These are phyloP conservation scores for Biston stratarius DNA, from an alignment of 2,888 invertebrate species.

Conservation along the genomic window DNA sequence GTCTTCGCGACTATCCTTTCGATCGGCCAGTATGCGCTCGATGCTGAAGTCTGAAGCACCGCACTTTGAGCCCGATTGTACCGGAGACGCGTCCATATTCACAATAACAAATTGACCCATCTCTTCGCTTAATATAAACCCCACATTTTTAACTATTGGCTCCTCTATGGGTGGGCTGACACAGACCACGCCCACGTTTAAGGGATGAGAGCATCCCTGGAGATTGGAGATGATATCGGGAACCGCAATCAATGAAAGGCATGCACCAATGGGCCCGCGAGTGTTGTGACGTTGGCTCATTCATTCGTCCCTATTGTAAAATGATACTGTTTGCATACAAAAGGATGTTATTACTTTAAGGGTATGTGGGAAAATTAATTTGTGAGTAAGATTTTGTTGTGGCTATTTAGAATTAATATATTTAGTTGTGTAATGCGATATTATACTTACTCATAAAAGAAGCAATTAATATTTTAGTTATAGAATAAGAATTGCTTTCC, in stretches of 20 bases:
- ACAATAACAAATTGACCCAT: slow-evolving; percentile 44
- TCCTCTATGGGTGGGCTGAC: slow-evolving; percentile 56
- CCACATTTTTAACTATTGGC: slow-evolving; percentile 18
- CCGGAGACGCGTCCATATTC: slow-evolving; percentile 70
- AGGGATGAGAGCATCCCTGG: slow-evolving; percentile 45
- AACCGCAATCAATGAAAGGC: slow-evolving; percentile 63
- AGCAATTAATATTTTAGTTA: slow-evolving; percentile 48
- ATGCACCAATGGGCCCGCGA: slow-evolving; percentile 70
- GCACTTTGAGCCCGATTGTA: slow-evolving; percentile 69
- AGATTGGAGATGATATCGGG: slow-evolving; percentile 62
- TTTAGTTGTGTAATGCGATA: slow-evolving; percentile 56
- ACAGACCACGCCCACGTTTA: slow-evolving; percentile 59
- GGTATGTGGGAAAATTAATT: slow-evolving; percentile 85
- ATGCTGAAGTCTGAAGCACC: slow-evolving; percentile 86
- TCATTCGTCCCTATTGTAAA: slow-evolving; percentile 74
- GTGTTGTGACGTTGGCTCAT: slow-evolving; percentile 82
- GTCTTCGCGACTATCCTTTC: slow-evolving; percentile 50
- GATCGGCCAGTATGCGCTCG: slow-evolving; percentile 86
- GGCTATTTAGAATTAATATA: slow-evolving; percentile 55
- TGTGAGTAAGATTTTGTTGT: slow-evolving; percentile 70
- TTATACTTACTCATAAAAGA: slow-evolving; percentile 24
- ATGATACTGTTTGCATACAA: slow-evolving; percentile 82
- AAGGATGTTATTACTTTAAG: slow-evolving; percentile 83
- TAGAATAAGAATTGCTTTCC: background rate
- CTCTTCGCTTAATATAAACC: slow-evolving; percentile 35